Conservation (phyloP, 2,888 invertebrate species). For the Willowsia nigromaculata region DNA sequence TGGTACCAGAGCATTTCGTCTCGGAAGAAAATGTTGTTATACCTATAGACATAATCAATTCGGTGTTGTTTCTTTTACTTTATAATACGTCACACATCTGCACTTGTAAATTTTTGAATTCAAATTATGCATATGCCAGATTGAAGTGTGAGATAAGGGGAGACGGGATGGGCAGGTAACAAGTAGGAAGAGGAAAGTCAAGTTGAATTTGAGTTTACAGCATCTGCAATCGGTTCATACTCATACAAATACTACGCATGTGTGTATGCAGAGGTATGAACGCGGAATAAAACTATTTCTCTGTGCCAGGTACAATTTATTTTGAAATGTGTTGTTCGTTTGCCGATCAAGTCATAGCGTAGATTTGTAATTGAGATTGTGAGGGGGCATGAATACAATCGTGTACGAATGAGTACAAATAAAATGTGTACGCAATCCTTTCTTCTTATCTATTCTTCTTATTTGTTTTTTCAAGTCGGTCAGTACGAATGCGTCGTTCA, state of each 20-base stretch:
- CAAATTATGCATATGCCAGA: slow-evolving; percentile 74
- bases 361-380: slow-evolving; percentile 37
- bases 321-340: slow-evolving; percentile 19
- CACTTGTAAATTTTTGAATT: slow-evolving; percentile 56
- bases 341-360: slow-evolving; percentile 13
- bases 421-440: not conserved
- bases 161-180: slow-evolving; percentile 70
- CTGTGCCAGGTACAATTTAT: slow-evolving; percentile 46
- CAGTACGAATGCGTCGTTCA: not conserved
- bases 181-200: slow-evolving; percentile 30
- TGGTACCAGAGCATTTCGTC: not conserved
- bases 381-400: not conserved
- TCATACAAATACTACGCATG: too few relatives aligned
- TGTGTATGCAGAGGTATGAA: not conserved
- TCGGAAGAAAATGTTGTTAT: not conserved
- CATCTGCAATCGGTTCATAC: not conserved
- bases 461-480: not conserved
- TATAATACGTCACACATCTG: slow-evolving; percentile 54
- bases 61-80: not conserved
- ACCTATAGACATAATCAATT: slow-evolving; percentile 3
- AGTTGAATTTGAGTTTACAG: slow-evolving; percentile 43
- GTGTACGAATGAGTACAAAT: not conserved
- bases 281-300: not conserved
- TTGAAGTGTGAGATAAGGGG: slow-evolving; percentile 67
- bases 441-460: not conserved